These are phyloP conservation scores for Pseudorectes ferrugineus DNA, from an alignment of 2,113 vertebrate genomes.

Conservation along the genomic window DNA sequence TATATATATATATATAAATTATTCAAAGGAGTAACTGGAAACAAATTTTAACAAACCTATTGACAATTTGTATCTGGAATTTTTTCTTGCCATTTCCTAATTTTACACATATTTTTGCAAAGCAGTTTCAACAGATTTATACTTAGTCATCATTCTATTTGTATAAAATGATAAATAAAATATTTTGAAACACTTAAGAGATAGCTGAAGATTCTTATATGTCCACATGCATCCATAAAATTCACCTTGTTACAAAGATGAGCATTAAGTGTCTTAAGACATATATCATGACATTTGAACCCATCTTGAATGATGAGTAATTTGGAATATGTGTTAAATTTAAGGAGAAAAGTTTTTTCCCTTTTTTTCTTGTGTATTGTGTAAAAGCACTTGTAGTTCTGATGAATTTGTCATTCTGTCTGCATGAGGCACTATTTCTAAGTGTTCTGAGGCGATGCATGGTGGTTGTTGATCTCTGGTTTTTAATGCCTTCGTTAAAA, in stretches of 20 bases:
- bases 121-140: conserved; percentile 55
- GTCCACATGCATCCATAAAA: conserved; percentile 3
- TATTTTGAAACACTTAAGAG: conserved; percentile 44
- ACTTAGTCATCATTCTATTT: conserved; percentile 57
- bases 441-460: conserved; percentile 80
- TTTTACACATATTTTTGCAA: conserved; percentile 63
- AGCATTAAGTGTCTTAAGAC: background rate
- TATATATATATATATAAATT: background rate
- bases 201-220: conserved; percentile 39
- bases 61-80: conserved; percentile 39
- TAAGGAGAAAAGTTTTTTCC: conserved; percentile 35
- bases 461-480: conserved; percentile 67
- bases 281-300: background rate
- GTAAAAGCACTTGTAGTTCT: conserved; percentile 64
- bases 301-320: conserved; percentile 40
- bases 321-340: conserved; percentile 50
- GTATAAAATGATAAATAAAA: conserved; percentile 48
- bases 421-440: conserved; percentile 82
- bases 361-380: conserved; percentile 55
- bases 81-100: conserved; percentile 51
- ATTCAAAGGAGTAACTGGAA: conserved; percentile 21
- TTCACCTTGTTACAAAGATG: background rate
- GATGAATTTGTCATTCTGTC: conserved; percentile 73
- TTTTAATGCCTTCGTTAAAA: conserved; percentile 60
- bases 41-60: conserved; percentile 26